A percentile compares a stretch with the other conserved stretches of the same genome.
phyloP scores from a whole-genome alignment of 2,113 vertebrate species.

The Forbesichthys papilliferus region DNA sequence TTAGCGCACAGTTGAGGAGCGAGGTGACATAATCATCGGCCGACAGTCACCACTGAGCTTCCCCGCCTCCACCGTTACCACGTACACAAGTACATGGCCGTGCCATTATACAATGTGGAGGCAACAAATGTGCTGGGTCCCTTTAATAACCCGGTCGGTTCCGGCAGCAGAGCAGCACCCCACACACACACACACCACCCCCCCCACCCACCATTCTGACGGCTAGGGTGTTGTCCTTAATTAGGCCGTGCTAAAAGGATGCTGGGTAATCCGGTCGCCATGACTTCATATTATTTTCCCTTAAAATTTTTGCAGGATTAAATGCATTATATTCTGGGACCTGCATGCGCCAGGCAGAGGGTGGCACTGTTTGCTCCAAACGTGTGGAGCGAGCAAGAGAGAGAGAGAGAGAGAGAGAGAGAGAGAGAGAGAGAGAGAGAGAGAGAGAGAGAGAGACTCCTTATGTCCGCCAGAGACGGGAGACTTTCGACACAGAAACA shows the following conservation, averaged over 20 bases:
- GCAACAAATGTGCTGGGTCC: slow-evolving; percentile 55
- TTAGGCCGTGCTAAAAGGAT: slow-evolving; percentile 64
- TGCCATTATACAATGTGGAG: slow-evolving; percentile 58
- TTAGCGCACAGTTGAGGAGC: too few species aligned
- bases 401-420: slow-evolving; percentile 49
- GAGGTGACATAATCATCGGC: too few species aligned
- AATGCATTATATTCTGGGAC: slow-evolving; percentile 37
- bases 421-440: slow-evolving; percentile 45
- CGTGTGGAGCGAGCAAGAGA: slow-evolving; percentile 49
- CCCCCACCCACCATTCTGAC: slow-evolving; percentile 18
- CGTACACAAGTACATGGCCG: too few species aligned
- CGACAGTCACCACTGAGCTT: too few species aligned
- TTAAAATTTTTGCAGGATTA: slow-evolving; percentile 59
- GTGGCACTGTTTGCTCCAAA: slow-evolving; percentile 64
- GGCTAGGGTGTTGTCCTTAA: slow-evolving; percentile 64
- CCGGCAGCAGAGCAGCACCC: slow-evolving; percentile 27
- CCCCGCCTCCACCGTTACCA: too few species aligned
- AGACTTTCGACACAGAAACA: slow-evolving; percentile 51
- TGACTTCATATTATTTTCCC: slow-evolving; percentile 60
- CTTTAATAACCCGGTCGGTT: slow-evolving; percentile 54
- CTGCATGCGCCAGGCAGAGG: slow-evolving; percentile 60
- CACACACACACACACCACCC: not conserved
- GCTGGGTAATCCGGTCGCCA: slow-evolving; percentile 56
- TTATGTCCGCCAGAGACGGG: slow-evolving; percentile 56
- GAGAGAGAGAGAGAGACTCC: slow-evolving; percentile 47